phyloP scores from a whole-genome alignment of 2,113 vertebrate species.

The Boulengerochromis microlepis region DNA sequence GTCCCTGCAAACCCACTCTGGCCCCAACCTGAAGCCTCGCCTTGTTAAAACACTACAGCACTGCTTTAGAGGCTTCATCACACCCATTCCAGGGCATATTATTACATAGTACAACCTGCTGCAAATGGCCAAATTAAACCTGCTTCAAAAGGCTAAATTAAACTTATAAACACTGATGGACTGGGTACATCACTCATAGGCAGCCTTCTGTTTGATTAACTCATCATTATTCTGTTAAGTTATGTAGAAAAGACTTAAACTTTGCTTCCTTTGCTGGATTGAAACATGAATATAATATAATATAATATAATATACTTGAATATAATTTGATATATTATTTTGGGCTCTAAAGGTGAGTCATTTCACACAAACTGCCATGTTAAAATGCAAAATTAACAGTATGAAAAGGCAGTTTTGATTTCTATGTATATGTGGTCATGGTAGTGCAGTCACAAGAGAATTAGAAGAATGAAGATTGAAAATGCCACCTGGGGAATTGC shows the following conservation, averaged over 20 bases:
- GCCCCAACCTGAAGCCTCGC: conserved; percentile 1
- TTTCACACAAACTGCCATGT: neutral
- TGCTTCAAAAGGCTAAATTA: neutral
- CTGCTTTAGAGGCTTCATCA: neutral
- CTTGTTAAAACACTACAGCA: conserved; percentile 3
- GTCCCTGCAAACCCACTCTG: neutral
- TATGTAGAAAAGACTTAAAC: neutral
- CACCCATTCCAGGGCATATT: neutral
- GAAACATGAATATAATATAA: neutral
- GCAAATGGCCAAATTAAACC: neutral
- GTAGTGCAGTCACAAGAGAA: neutral
- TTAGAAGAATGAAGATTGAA: neutral
- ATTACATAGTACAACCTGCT: neutral
- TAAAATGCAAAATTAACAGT: neutral
- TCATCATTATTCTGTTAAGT: neutral
- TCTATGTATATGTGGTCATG: neutral
- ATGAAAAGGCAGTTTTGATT: neutral
- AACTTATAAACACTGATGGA: neutral
- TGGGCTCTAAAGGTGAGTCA: neutral
- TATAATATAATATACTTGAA: neutral
- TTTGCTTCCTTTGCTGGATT: neutral
- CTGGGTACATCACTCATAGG: neutral
- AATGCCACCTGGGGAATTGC: neutral
- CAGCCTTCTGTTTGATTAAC: neutral
- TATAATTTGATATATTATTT: neutral